Evolutionary conservation across 2,888 invertebrate genomes (phyloP).

Genomic region (Stenolophus ochropezus): DNA sequence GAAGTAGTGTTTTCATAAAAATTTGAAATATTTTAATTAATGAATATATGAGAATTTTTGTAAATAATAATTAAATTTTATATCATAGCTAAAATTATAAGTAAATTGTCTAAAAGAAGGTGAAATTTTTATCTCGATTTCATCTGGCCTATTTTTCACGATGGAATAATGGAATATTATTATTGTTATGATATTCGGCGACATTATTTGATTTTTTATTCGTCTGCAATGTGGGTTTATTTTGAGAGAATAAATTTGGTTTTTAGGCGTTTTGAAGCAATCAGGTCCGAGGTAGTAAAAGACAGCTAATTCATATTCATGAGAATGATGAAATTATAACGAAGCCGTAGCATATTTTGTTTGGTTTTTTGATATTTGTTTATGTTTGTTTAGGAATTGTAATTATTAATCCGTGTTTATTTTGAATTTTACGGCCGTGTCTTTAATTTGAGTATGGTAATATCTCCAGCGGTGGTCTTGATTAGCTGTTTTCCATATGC

Average conservation of each 20-base stretch:
- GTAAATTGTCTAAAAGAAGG: too few relatives aligned
- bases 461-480: not conserved
- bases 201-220: too few relatives aligned
- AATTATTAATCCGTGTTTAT: constrained; percentile 58
- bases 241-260: not conserved
- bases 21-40: too few relatives aligned
- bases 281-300: constrained; percentile 12
- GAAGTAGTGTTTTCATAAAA: too few relatives aligned
- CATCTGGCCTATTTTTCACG: too few relatives aligned
- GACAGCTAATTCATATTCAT: constrained; percentile 38
- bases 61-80: too few relatives aligned
- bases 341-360: not conserved
- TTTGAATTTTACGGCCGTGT: constrained; percentile 40
- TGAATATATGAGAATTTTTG: too few relatives aligned
- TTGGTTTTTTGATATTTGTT: constrained; percentile 44
- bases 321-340: constrained; percentile 39
- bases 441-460: constrained; percentile 54
- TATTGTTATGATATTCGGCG: too few relatives aligned
- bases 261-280: constrained; percentile 1
- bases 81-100: too few relatives aligned
- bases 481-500: not conserved
- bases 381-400: constrained; percentile 51
- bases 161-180: too few relatives aligned
- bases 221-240: not conserved
- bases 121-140: too few relatives aligned